Base-by-base conservation (phyloP, 2,888 invertebrate species). In the Deilephila porcellus region DNA sequence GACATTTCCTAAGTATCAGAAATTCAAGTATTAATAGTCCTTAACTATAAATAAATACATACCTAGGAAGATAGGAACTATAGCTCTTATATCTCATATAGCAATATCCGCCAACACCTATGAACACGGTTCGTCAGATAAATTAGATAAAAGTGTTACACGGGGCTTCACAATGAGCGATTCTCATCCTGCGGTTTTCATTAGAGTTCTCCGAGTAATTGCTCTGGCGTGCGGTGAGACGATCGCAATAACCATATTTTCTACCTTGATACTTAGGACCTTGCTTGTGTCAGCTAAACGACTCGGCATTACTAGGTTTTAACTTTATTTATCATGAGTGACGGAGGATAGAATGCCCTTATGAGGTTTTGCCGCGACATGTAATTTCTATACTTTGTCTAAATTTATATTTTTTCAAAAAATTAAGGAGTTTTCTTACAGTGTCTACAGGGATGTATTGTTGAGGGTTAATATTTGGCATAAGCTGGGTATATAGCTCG, bases 161-260 rank as follows among this genome's bases (percentile, higher is more conserved):
- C 67, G 25, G 34, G 11, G 67, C 70, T 70, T 70, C 70, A 71
- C 73, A 73, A 73, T 73, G 71, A 71, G 32, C 71, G 63, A 73
- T 73, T 63, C 34, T 25, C 29, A 73, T 73, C 62, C 34, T 93
- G 93, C 81, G 93, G 93, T 93, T 91, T 88, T 84, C 86, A 89
- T 90, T 85, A 86, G 80, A 88, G 83, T 84, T 83, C 82, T 86
- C 82, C 81, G 82, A 83, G 88, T 93, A 92, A 94, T 94, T 88
- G 90, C 81, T 83, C 81, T 89, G 93, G 90, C 93, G 85, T 94
- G 94, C 83, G 93, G 94, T 94, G 77, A 85, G 92, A 91, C 89
- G 91, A 88, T 92, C 91, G 84, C 86, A 90, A 92, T 92, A 89
- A 90, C 82, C 89, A 90, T 89, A 90, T 89, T 85, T 88, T 87